Percentiles rank a stretch among this genome's conserved stretches.
phyloP scores from a whole-genome alignment of 1,140 invertebrate species.

The Mercenaria mercenaria region DNA sequence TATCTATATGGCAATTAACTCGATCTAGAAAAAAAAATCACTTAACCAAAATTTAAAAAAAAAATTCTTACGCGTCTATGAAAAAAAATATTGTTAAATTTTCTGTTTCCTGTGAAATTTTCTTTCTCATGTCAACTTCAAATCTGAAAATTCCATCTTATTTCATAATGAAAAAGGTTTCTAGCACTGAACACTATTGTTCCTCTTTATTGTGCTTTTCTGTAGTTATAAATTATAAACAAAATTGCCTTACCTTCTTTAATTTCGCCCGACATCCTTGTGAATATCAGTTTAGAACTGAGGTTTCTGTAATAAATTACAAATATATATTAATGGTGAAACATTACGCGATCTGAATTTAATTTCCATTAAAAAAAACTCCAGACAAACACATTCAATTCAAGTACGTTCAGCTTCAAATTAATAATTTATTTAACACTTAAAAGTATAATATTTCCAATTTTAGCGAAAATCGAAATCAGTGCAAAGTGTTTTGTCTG shows the following conservation, averaged over 20 bases:
- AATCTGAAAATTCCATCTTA: too few relatives aligned
- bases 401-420: not conserved
- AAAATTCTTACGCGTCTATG: too few relatives aligned
- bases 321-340: not conserved
- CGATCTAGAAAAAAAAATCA: too few relatives aligned
- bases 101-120: too few relatives aligned
- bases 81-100: too few relatives aligned
- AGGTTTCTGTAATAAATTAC: not conserved
- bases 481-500: not conserved
- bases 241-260: slow-evolving; percentile 7
- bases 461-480: not conserved
- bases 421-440: not conserved
- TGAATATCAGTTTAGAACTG: not conserved
- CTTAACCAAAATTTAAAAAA: too few relatives aligned
- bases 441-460: not conserved
- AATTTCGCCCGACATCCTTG: not conserved
- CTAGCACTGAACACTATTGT: too few relatives aligned
- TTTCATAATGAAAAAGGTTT: too few relatives aligned
- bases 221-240: too few relatives aligned
- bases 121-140: too few relatives aligned
- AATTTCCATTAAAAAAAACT: not conserved
- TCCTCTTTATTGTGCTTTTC: too few relatives aligned
- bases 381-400: not conserved
- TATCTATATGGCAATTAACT: too few relatives aligned
- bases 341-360: not conserved